phyloP scores from a whole-genome alignment of 1,140 invertebrate genomes.

The Drosophila nasuta region DNA sequence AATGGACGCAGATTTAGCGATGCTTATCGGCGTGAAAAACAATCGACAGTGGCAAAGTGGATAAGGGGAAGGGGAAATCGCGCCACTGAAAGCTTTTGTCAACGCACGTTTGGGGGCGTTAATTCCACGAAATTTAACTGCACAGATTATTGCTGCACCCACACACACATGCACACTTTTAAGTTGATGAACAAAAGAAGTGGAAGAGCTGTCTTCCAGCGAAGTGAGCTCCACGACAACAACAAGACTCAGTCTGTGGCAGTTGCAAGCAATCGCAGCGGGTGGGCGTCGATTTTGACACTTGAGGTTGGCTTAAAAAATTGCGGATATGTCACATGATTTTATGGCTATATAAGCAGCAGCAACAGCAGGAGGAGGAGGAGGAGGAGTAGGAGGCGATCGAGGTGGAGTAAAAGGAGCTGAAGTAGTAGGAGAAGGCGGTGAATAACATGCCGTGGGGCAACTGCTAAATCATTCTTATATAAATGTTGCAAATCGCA shows the following conservation, averaged over 20 bases:
- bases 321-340: conserved; percentile 84
- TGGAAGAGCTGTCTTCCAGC: conserved; percentile 69
- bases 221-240: conserved; percentile 36
- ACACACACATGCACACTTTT: background rate
- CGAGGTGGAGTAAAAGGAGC: conserved; percentile 3
- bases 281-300: conserved; percentile 75
- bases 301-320: conserved; percentile 77
- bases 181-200: conserved; percentile 45
- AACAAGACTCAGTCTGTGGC: background rate
- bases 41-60: conserved; percentile 31
- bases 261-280: conserved; percentile 57
- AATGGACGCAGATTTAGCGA: conserved; percentile 44
- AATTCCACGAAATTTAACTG: conserved; percentile 61
- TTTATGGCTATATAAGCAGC: conserved; percentile 75
- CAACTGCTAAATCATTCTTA: conserved; percentile 72
- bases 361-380: conserved; percentile 2
- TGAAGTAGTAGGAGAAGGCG: background rate
- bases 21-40: conserved; percentile 65
- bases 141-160: background rate
- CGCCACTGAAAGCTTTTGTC: conserved; percentile 77
- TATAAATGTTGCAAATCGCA: conserved; percentile 72
- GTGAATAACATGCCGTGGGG: conserved; percentile 53
- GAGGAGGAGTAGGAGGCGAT: conserved; percentile 12
- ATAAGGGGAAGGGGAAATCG: conserved; percentile 7
- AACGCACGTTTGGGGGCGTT: conserved; percentile 58